These are phyloP conservation scores for Perca schrenkii DNA, from an alignment of 2,113 vertebrate genomes.

Conservation along the genomic window DNA sequence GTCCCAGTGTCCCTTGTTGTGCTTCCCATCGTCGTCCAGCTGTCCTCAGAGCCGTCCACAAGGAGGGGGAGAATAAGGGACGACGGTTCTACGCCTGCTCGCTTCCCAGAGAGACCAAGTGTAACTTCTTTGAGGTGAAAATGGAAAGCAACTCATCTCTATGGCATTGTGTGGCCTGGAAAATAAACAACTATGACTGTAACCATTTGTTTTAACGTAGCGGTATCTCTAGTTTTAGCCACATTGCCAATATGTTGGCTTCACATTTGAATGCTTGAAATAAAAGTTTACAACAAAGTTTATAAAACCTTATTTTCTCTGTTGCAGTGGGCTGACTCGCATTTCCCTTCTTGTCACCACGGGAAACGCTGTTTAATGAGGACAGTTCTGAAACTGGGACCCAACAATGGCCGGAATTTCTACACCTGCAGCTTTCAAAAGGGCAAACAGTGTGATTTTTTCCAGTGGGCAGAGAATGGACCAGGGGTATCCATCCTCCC, in stretches of 20 bases:
- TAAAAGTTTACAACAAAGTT: too few relatives aligned
- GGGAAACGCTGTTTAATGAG: conserved; percentile 89
- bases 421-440: conserved; percentile 88
- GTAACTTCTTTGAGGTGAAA: conserved; percentile 92
- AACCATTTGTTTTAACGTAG: too few relatives aligned
- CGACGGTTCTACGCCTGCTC: conserved; percentile 91
- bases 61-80: conserved; percentile 92
- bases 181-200: neutral
- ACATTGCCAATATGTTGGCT: neutral
- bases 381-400: conserved; percentile 93
- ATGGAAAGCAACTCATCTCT: neutral
- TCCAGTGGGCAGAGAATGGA: conserved; percentile 89
- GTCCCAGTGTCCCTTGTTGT: conserved; percentile 83
- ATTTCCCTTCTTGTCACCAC: conserved; percentile 92
- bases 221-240: neutral
- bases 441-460: conserved; percentile 92
- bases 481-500: conserved; percentile 76
- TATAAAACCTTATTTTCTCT: conserved; percentile 10
- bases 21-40: conserved; percentile 84
- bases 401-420: conserved; percentile 93
- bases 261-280: neutral
- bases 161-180: neutral
- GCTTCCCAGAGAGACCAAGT: conserved; percentile 85
- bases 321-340: conserved; percentile 93
- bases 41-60: conserved; percentile 88